Base-by-base conservation (phyloP, 2,113 vertebrate genomes). In the Elephas maximus region DNA sequence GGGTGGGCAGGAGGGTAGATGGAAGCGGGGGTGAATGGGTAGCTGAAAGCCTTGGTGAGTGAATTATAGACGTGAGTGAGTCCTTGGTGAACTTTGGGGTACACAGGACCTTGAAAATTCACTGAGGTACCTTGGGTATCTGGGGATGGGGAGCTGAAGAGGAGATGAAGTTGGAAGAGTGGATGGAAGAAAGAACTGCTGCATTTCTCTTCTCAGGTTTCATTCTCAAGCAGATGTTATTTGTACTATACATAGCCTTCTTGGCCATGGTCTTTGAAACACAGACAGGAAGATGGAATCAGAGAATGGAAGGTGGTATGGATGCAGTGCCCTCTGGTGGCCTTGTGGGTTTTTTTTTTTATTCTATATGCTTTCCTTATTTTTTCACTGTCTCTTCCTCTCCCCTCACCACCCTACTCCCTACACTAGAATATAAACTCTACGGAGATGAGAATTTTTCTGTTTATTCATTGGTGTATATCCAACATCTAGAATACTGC, bases 291-390 rank as follows among this genome's bases (percentile, higher is more conserved):
- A 69, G 14, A 28, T 2, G 57, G 0, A 63, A 41, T 30, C 33
- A 7, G 37, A 44, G 20, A 69, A 28, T 17, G 93, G 44, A 53
- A 12, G 76, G 18, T 8, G 2, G 20, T 45, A 67, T 79, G 41
- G 14, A 9, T n/a, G 53, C 45, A 91, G 69, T 78, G 90, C 85
- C 91, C 88, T 88, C 97, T 97, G 88, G 95, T 94, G 97, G 78
- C 65, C 33, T 14, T 1, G 0, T 28, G 45, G n/a, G 48, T 83
- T 45, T 65, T 11, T 0, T 7, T 41, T 12, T 2, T 21, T 71
- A 23, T 33, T 41, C 41, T 45, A 10, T 5, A 4, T 24, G 14
- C 37, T 77, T 65, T 86, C 63, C 67, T 67, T 63, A 6, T 44
- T 86, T 87, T 76, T 88, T 74, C 30, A n/a, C 78, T 89, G 77